Evolutionary conservation across 2,113 vertebrate genomes (phyloP), one percentile per base, ranked within the genome.

Genomic region (Catharus bicknelli): DNA sequence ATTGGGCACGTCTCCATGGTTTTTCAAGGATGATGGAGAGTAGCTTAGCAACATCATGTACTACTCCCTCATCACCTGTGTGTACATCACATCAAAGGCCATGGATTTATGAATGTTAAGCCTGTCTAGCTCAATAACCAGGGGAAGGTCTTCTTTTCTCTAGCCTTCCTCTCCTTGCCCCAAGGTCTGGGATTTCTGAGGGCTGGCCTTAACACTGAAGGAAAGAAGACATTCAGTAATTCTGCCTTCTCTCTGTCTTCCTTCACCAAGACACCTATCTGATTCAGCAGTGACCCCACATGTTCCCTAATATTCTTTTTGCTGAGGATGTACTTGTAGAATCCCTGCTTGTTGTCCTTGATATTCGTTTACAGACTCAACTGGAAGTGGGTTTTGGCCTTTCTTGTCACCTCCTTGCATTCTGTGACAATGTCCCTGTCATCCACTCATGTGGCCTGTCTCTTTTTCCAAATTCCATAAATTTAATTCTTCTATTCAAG

Each of bases 401-500:
- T 62, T 23, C 23, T 54, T 54, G 29, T 69, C 3, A 1, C 38
- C 21, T n/a, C n/a, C 40, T 27, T 78, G 40, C n/a, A 20, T 78
- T 62, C 29, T 69, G 16, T 61, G 40, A 13, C 29, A 16, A 1
- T n/a, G 23, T 47, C 54, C 16, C 55, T 16, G 10, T 77, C 55
- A 53, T 47, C 10, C 12, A 62, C n/a, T 19, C 19, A 13, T 29
- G 13, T 62, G 19, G 23, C 40, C 23, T n/a, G 40, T 54, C n/a
- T 18, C 8, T 54, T 54, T n/a, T 62, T 69, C 12, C 7, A 23
- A 15, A n/a, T 40, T 68, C 10, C 19, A 23, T 40, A 23, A 19
- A 38, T 86, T 62, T 62, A 0, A 2, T 54, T 38, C 27, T 40
- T 86, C 40, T 45, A 0, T 47, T 62, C 2, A 3, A 47, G 15